Evolutionary conservation across 2,888 invertebrate genomes (phyloP).

Genomic region (Drosophila anomalipes): DNA sequence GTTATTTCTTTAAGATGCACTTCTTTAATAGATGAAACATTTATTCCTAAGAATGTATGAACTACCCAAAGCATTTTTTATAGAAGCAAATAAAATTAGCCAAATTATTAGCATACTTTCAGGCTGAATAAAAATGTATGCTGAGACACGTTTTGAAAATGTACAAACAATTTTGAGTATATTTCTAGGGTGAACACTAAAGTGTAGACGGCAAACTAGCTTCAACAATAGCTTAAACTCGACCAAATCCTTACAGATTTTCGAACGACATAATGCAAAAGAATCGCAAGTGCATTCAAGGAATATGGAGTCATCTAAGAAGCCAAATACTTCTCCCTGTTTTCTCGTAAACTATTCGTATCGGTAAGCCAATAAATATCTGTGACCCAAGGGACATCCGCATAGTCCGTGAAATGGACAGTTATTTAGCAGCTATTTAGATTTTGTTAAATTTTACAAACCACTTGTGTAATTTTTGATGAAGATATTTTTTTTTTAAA

Average conservation of each 20-base stretch:
- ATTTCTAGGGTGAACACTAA: background rate
- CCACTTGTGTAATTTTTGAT: too few species aligned
- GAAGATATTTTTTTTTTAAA: too few species aligned
- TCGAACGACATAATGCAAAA: background rate
- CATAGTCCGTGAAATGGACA: too few species aligned
- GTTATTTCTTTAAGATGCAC: constrained; percentile 1
- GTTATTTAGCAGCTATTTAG: too few species aligned
- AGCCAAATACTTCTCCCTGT: background rate
- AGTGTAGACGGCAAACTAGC: fast-evolving
- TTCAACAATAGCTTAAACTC: background rate
- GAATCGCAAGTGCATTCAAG: background rate
- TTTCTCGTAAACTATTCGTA: too few species aligned
- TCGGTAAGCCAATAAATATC: too few species aligned
- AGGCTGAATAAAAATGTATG: background rate
- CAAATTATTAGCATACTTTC: background rate
- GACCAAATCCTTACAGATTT: background rate
- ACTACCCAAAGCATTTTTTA: background rate
- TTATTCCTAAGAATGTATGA: background rate
- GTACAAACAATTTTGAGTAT: too few species aligned
- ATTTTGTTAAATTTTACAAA: too few species aligned
- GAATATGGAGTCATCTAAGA: background rate
- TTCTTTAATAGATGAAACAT: background rate
- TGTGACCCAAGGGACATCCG: too few species aligned
- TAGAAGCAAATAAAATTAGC: background rate
- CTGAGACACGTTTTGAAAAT: background rate